These are phyloP conservation scores for Drosophila pallidifrons DNA, from an alignment of 1,140 invertebrate genomes.

Conservation along the genomic window DNA sequence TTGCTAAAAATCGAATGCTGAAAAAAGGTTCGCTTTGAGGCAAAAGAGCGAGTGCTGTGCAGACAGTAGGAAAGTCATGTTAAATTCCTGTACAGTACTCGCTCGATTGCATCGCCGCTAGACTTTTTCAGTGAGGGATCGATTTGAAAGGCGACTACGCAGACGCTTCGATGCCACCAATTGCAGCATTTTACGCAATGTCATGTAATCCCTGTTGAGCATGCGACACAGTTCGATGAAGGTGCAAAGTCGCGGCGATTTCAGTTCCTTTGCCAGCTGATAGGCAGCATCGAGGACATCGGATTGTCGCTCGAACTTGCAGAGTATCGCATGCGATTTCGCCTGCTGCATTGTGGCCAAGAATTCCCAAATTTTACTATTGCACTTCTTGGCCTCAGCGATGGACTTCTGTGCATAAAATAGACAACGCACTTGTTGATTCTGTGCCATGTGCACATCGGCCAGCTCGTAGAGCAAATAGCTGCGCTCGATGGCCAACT, in stretches of 20 bases:
- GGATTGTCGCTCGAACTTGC: constrained; percentile 66
- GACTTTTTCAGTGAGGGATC: constrained; percentile 11
- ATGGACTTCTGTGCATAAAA: constrained; percentile 52
- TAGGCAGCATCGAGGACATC: constrained; percentile 66
- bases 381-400: constrained; percentile 56
- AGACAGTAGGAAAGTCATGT: not conserved
- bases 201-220: constrained; percentile 72
- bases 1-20: not conserved
- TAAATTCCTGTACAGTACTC: not conserved
- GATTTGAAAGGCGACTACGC: constrained; percentile 38
- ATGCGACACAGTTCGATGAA: constrained; percentile 75
- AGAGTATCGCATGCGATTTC: constrained; percentile 70
- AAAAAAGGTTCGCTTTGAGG: not conserved
- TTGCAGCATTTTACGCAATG: constrained; percentile 62
- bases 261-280: constrained; percentile 50
- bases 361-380: constrained; percentile 73
- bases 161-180: constrained; percentile 45
- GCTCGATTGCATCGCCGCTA: not conserved
- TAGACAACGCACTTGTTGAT: constrained; percentile 61
- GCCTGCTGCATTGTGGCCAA: constrained; percentile 65
- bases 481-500: constrained; percentile 65
- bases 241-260: constrained; percentile 54
- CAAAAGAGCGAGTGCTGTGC: not conserved
- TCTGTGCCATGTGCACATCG: constrained; percentile 52
- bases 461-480: constrained; percentile 78